Evolutionary conservation across 2,888 invertebrate species (phyloP).

Genomic region (Thymelicus sylvestris): DNA sequence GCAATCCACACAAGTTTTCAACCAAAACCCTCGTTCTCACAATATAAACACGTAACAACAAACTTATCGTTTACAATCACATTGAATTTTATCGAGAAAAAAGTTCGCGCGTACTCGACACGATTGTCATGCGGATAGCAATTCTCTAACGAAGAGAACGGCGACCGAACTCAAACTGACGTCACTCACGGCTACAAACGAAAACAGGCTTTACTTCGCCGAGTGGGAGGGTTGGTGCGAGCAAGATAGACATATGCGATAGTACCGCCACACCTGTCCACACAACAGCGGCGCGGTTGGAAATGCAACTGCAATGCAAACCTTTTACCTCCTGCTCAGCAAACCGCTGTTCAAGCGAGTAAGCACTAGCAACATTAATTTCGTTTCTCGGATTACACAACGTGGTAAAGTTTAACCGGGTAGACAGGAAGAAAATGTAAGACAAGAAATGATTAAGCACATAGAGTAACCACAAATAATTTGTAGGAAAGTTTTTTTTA

Average conservation of each 20-base stretch:
- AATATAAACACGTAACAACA: constrained; percentile 45
- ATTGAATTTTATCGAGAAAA: constrained; percentile 55
- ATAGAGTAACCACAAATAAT: constrained; percentile 45
- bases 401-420: constrained; percentile 49
- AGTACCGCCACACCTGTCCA: constrained; percentile 69
- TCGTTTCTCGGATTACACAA: constrained; percentile 53
- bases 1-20: constrained; percentile 46
- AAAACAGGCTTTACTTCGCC: constrained; percentile 40
- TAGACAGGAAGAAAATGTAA: constrained; percentile 56
- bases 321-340: constrained; percentile 4
- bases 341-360: constrained; percentile 48
- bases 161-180: constrained; percentile 69
- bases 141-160: constrained; percentile 56
- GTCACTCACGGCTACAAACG: constrained; percentile 49
- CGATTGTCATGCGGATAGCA: constrained; percentile 41
- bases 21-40: constrained; percentile 47
- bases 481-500: constrained; percentile 38
- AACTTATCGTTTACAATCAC: constrained; percentile 46
- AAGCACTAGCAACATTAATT: constrained; percentile 45
- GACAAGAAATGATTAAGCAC: constrained; percentile 49
- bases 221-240: constrained; percentile 45
- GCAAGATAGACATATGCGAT: constrained; percentile 46
- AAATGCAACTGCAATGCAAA: constrained; percentile 37
- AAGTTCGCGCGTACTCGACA: constrained; percentile 68
- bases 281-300: constrained; percentile 37